These are phyloP conservation scores for Meghimatium bilineatum DNA, from an alignment of 2,888 invertebrate genomes.

Conservation along the genomic window DNA sequence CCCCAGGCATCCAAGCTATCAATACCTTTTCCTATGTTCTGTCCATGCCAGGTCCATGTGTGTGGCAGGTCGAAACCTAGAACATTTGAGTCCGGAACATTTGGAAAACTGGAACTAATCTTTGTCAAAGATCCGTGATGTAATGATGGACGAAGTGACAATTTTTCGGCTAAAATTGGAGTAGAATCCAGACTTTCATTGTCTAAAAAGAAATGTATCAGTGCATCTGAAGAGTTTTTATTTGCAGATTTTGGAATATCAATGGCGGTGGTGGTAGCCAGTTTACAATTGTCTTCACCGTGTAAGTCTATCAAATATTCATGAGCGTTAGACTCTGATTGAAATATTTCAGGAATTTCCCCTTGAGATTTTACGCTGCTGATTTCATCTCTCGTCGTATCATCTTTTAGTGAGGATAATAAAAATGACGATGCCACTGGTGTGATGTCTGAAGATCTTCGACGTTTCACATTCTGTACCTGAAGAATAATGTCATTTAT, in stretches of 20 bases:
- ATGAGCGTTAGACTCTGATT: background rate
- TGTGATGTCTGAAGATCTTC: constrained; percentile 43
- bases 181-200: background rate
- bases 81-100: background rate
- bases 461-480: constrained; percentile 4
- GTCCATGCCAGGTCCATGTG: background rate
- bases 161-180: background rate
- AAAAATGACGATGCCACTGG: background rate
- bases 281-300: background rate
- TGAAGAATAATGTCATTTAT: constrained; percentile 29
- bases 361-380: background rate
- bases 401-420: background rate
- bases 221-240: background rate
- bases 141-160: background rate
- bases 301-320: constrained; percentile 4
- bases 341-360: background rate
- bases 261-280: background rate
- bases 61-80: background rate
- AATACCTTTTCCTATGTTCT: background rate
- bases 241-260: background rate
- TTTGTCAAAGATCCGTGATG: background rate
- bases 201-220: background rate
- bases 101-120: background rate
- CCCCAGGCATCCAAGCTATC: background rate
- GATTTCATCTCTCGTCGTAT: background rate